Percentiles rank a stretch among this genome's conserved stretches.
phyloP scores from a whole-genome alignment of 2,797 vertebrate species.

The Borostomias antarcticus region DNA sequence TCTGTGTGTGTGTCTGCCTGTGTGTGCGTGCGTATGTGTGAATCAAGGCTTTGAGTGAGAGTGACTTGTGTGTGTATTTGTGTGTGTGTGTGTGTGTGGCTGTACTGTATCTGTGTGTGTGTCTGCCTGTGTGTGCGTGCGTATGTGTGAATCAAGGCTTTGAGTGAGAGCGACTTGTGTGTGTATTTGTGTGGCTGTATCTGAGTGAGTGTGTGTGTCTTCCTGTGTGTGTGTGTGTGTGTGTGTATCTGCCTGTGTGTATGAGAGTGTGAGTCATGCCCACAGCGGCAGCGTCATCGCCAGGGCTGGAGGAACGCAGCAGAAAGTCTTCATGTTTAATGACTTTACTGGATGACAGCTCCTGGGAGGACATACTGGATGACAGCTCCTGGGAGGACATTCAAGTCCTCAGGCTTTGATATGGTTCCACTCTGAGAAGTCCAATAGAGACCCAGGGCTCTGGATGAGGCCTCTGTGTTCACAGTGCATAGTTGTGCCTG shows the following conservation, averaged over 20 bases:
- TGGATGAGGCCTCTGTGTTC: neutral
- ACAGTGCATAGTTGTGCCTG: neutral
- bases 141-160: slow-evolving; percentile 1
- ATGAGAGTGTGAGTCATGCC: slow-evolving; percentile 20
- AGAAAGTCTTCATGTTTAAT: slow-evolving; percentile 40
- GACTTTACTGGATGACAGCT: slow-evolving; percentile 14
- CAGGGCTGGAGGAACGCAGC: slow-evolving; percentile 10
- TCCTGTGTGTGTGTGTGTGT: neutral
- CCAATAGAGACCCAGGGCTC: neutral
- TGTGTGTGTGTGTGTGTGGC: neutral
- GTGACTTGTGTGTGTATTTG: neutral
- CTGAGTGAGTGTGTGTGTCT: slow-evolving; percentile 2
- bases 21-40: neutral
- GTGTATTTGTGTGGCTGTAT: too few species aligned
- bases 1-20: neutral
- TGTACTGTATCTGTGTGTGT: neutral
- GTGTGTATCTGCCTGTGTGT: neutral
- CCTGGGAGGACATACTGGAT: neutral
- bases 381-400: neutral
- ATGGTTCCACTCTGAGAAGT: too few species aligned
- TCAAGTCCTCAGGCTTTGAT: slow-evolving; percentile 18
- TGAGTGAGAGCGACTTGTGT: too few species aligned
- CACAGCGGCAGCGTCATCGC: slow-evolving; percentile 11
- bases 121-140: neutral
- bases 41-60: too few species aligned